phyloP scores from a whole-genome alignment of 1,140 invertebrate species.

The Nasonia longicornis region DNA sequence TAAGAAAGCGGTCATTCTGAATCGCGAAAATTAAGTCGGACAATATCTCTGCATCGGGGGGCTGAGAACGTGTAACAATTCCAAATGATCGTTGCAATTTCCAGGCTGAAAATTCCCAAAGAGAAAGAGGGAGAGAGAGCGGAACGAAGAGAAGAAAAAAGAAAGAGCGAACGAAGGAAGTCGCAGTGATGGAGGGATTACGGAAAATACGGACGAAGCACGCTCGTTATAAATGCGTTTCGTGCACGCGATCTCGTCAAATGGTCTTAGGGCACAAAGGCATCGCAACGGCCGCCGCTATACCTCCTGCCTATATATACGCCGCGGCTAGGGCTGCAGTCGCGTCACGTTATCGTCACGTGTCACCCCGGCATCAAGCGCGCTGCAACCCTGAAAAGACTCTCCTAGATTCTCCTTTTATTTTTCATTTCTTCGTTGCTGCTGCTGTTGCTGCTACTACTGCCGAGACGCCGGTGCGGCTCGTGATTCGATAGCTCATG shows the following conservation, averaged over 20 bases:
- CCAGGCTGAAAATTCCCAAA: constrained; percentile 14
- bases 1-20: no score
- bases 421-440: constrained; percentile 30
- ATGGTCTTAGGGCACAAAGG: constrained; percentile 56
- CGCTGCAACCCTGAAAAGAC: constrained; percentile 48
- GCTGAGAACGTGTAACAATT: background rate
- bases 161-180: constrained; percentile 20
- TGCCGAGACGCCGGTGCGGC: background rate
- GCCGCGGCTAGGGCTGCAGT: constrained; percentile 46
- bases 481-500: constrained; percentile 31
- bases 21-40: background rate
- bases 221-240: constrained; percentile 61
- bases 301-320: background rate
- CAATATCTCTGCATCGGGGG: background rate
- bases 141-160: constrained; percentile 36
- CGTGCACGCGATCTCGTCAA: constrained; percentile 60
- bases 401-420: constrained; percentile 38
- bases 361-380: constrained; percentile 53
- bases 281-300: constrained; percentile 25
- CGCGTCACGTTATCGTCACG: constrained; percentile 64
- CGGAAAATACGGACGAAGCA: constrained; percentile 49
- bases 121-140: constrained; percentile 21
- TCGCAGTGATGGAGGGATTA: constrained; percentile 32
- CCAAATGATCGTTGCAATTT: background rate
- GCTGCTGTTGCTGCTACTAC: constrained; percentile 5